Evolutionary conservation across 1,140 invertebrate species (phyloP).

Genomic region (Metaphire vulgaris): DNA sequence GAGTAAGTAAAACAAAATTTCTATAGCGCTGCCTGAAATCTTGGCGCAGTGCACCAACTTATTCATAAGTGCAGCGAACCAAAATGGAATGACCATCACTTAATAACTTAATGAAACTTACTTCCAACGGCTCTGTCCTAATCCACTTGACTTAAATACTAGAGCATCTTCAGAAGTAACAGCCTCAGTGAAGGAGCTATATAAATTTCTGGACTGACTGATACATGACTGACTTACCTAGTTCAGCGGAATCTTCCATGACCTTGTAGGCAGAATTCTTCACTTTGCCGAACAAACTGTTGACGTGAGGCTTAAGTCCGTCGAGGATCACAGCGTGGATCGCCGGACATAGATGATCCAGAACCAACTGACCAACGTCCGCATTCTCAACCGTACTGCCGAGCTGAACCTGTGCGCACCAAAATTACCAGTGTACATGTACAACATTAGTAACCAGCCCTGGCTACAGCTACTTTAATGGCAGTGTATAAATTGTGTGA

Average conservation of each 20-base stretch:
- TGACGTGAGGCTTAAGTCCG: constrained; percentile 67
- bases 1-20: not conserved
- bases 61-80: not conserved
- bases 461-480: not conserved
- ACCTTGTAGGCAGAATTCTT: constrained; percentile 77
- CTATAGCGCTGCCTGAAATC: not conserved
- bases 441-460: too few species aligned
- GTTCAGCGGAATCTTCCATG: constrained; percentile 76
- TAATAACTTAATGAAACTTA: not conserved
- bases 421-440: not conserved
- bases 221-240: constrained; percentile 59
- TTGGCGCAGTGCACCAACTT: not conserved
- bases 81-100: not conserved
- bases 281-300: constrained; percentile 74
- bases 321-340: constrained; percentile 73
- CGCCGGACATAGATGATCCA: constrained; percentile 67
- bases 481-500: constrained; percentile 1
- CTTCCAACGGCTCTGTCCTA: too few species aligned
- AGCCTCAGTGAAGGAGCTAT: too few species aligned
- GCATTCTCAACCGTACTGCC: constrained; percentile 56
- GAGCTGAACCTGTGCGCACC: constrained; percentile 15
- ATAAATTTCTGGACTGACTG: too few species aligned
- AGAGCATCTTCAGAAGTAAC: too few species aligned
- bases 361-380: constrained; percentile 58
- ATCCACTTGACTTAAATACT: too few species aligned